Conservation (phyloP, 2,888 invertebrate species). For the Periphyllus acericola region DNA sequence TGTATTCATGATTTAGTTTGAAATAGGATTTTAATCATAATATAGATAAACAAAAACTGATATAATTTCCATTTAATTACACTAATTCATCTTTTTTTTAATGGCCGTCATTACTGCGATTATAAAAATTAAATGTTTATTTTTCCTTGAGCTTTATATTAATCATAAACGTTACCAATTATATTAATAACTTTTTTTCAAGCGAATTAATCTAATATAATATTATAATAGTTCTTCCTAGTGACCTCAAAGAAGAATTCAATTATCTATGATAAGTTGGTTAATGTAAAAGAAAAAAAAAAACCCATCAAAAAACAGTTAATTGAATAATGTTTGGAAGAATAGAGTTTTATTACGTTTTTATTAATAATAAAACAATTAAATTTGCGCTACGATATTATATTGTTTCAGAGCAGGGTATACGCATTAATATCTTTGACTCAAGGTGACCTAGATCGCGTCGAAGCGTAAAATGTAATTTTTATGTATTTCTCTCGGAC, state of each 20-base stretch:
- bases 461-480: background rate
- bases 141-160: constrained; percentile 26
- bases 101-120: background rate
- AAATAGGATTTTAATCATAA: constrained; percentile 39
- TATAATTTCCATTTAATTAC: constrained; percentile 17
- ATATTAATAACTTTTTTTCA: constrained; percentile 6
- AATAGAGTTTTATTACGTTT: background rate
- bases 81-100: constrained; percentile 5
- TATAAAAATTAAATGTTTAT: constrained; percentile 31
- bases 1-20: background rate
- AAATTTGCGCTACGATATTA: background rate
- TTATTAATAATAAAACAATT: background rate
- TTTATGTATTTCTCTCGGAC: background rate
- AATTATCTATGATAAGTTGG: constrained; percentile 31
- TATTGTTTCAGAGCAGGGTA: background rate
- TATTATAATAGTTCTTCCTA: constrained; percentile 13
- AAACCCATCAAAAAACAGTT: background rate
- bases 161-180: constrained; percentile 30
- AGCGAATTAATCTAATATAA: constrained; percentile 13
- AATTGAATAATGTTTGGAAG: constrained; percentile 26
- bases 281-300: background rate
- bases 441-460: constrained; percentile 9
- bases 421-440: background rate
- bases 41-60: background rate
- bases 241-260: constrained; percentile 37